Evolutionary conservation across 2,888 invertebrate genomes (phyloP).

Genomic region (Mayetiola destructor): DNA sequence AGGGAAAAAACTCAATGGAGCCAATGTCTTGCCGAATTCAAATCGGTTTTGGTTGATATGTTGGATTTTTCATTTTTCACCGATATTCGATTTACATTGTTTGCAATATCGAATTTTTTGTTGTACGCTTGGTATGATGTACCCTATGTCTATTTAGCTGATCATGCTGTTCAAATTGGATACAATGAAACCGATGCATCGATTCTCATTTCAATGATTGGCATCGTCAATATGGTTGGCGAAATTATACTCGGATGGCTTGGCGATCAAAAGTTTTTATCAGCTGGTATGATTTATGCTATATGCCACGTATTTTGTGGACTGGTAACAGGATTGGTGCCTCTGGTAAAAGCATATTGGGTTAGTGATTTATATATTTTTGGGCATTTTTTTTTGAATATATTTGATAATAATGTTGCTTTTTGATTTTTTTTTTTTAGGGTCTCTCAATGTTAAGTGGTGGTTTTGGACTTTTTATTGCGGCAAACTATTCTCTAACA

Average conservation of each 20-base stretch:
- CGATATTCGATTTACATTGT: constrained; percentile 57
- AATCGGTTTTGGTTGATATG: constrained; percentile 61
- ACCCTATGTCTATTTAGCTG: constrained; percentile 80
- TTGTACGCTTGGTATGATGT: constrained; percentile 89
- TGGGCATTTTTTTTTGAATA: no score
- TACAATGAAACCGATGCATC: constrained; percentile 59
- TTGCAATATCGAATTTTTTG: constrained; percentile 76
- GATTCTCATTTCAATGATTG: constrained; percentile 73
- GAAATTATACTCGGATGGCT: constrained; percentile 78
- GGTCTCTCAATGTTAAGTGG: constrained; percentile 50
- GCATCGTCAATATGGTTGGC: constrained; percentile 75
- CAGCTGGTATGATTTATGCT: constrained; percentile 67
- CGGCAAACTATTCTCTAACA: constrained; percentile 82
- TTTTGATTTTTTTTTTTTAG: no score
- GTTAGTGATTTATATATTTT: no score
- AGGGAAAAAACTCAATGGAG: constrained; percentile 57
- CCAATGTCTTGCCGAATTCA: constrained; percentile 60
- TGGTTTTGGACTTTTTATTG: constrained; percentile 79
- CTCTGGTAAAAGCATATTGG: constrained; percentile 36
- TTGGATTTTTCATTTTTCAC: constrained; percentile 67
- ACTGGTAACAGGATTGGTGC: constrained; percentile 48
- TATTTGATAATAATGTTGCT: background rate
- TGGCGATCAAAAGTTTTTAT: constrained; percentile 67
- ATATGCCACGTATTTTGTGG: constrained; percentile 63
- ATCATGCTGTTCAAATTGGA: constrained; percentile 58